phyloP scores from a whole-genome alignment of 2,113 vertebrate genomes.

The Poecile atricapillus region DNA sequence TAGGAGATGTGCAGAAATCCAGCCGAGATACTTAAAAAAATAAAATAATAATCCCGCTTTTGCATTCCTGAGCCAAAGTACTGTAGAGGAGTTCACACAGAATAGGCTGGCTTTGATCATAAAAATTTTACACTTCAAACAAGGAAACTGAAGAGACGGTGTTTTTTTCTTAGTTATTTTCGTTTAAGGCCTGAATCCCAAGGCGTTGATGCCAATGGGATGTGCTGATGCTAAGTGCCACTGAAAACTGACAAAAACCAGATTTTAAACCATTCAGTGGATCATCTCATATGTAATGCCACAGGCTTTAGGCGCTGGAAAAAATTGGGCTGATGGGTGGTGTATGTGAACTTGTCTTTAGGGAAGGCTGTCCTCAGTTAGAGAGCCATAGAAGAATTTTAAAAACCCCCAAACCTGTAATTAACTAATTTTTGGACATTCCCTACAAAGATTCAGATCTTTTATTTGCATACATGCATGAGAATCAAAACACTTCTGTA shows the following conservation, averaged over 20 bases:
- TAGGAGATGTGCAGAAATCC: background rate
- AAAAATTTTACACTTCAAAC: background rate
- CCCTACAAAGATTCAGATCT: background rate
- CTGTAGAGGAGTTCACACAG: background rate
- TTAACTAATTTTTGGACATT: background rate
- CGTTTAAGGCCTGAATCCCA: background rate
- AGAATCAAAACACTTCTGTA: background rate
- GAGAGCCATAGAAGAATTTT: background rate
- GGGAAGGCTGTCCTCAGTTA: background rate
- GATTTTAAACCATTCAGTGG: background rate
- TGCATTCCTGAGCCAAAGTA: background rate
- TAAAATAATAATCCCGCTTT: background rate
- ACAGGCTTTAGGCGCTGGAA: background rate
- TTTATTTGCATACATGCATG: background rate
- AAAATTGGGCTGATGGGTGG: background rate
- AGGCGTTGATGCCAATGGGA: background rate
- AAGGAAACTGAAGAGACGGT: background rate
- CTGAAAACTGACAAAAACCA: background rate
- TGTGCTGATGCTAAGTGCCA: background rate
- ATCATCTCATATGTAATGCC: background rate
- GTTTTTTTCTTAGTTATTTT: background rate
- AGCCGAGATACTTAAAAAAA: background rate
- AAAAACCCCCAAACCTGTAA: accelerated
- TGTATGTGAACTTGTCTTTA: background rate
- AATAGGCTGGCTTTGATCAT: slow-evolving; percentile 29